Percentiles rank a stretch among this genome's conserved stretches.
Evolutionary conservation across 2,113 vertebrate genomes (phyloP).

Genomic region (Strix uralensis): DNA sequence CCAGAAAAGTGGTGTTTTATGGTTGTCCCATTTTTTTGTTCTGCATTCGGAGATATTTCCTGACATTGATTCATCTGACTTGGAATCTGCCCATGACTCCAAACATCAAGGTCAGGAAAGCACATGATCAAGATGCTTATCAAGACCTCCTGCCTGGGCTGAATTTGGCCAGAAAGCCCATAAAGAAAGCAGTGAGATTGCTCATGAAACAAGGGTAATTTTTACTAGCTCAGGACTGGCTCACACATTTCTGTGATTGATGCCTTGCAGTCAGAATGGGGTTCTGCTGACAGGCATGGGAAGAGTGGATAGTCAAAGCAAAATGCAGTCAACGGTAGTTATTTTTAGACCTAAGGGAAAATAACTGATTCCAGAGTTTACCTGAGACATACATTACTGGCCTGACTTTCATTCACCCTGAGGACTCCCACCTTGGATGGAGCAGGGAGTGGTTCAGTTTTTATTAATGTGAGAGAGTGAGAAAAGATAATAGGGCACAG

Average conservation of each 20-base stretch:
- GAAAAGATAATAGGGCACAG: not conserved
- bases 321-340: not conserved
- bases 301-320: not conserved
- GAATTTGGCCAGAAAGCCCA: not conserved
- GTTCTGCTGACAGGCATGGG: not conserved
- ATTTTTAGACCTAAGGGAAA: not conserved
- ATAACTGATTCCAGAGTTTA: not conserved
- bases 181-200: accelerated
- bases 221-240: too few relatives aligned
- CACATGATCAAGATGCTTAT: not conserved
- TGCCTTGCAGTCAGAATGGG: not conserved
- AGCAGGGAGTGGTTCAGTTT: not conserved
- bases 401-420: not conserved
- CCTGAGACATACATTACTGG: not conserved
- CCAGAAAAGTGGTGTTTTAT: not conserved
- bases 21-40: not conserved
- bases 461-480: not conserved
- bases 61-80: not conserved
- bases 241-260: not conserved
- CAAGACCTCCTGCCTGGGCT: not conserved
- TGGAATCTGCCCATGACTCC: not conserved
- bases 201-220: not conserved
- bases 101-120: not conserved
- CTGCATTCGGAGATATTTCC: not conserved
- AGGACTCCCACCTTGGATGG: not conserved